A percentile compares a stretch with the other conserved stretches of the same genome.
phyloP scores from a whole-genome alignment of 2,888 invertebrate genomes.

The Coelinius sp. region DNA sequence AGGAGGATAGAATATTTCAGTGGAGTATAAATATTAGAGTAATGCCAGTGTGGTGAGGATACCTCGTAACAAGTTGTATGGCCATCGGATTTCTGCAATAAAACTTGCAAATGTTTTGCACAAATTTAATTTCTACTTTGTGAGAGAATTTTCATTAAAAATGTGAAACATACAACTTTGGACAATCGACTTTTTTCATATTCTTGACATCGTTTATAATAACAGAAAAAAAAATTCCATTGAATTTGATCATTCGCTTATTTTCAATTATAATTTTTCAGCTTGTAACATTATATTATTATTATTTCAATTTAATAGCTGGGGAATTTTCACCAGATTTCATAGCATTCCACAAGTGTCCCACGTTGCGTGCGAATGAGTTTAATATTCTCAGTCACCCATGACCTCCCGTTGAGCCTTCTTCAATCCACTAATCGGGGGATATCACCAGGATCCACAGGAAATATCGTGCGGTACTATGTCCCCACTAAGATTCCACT shows the following conservation, averaged over 20 bases:
- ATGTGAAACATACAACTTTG: neutral
- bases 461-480: slow-evolving; percentile 4
- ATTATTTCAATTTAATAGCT: neutral
- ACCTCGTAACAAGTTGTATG: neutral
- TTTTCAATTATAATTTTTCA: no score
- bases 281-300: neutral
- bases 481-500: neutral
- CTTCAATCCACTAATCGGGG: slow-evolving; percentile 4
- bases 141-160: neutral
- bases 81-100: slow-evolving; percentile 19
- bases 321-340: slow-evolving; percentile 7
- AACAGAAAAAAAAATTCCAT: neutral
- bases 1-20: neutral
- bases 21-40: neutral
- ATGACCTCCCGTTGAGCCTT: slow-evolving; percentile 11
- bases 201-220: neutral
- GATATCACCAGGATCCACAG: slow-evolving; percentile 16
- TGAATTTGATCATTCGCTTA: neutral
- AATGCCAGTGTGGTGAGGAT: slow-evolving; percentile 5
- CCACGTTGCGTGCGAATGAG: slow-evolving; percentile 9
- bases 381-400: slow-evolving; percentile 6
- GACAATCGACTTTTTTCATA: neutral
- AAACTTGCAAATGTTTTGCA: slow-evolving; percentile 17
- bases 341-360: slow-evolving; percentile 16
- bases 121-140: slow-evolving; percentile 32